phyloP scores from a whole-genome alignment of 1,140 invertebrate genomes.

The Psix sp. region DNA sequence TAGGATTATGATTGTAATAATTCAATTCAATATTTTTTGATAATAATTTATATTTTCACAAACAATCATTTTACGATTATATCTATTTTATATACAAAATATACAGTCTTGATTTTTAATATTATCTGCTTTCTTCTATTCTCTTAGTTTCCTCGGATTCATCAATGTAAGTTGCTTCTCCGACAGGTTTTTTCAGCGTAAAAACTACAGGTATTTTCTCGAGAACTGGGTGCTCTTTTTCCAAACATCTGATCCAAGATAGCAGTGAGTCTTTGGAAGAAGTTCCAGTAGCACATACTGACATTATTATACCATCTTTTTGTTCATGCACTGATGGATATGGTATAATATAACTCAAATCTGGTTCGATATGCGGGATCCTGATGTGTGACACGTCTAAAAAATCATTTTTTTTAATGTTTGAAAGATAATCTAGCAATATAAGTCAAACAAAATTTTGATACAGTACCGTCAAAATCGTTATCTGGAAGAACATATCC shows the following conservation, averaged over 20 bases:
- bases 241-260: constrained; percentile 93
- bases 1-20: too few species aligned
- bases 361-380: constrained; percentile 78
- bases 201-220: constrained; percentile 88
- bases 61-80: too few species aligned
- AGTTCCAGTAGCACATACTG: constrained; percentile 92
- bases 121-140: too few species aligned
- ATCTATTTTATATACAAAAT: too few species aligned
- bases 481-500: constrained; percentile 62
- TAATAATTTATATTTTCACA: too few species aligned
- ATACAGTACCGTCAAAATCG: constrained; percentile 82
- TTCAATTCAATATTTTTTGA: too few species aligned
- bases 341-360: constrained; percentile 70
- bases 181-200: constrained; percentile 68
- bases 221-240: constrained; percentile 86
- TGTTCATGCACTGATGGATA: constrained; percentile 90
- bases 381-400: constrained; percentile 83
- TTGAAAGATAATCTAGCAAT: not conserved
- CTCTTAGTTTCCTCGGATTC: not conserved
- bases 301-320: constrained; percentile 92
- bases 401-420: constrained; percentile 62
- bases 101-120: too few species aligned
- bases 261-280: constrained; percentile 92
- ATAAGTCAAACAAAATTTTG: constrained; percentile 6
- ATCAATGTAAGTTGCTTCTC: not conserved